phyloP scores from a whole-genome alignment of 1,140 invertebrate species.

The Leguminivora glycinivorella region DNA sequence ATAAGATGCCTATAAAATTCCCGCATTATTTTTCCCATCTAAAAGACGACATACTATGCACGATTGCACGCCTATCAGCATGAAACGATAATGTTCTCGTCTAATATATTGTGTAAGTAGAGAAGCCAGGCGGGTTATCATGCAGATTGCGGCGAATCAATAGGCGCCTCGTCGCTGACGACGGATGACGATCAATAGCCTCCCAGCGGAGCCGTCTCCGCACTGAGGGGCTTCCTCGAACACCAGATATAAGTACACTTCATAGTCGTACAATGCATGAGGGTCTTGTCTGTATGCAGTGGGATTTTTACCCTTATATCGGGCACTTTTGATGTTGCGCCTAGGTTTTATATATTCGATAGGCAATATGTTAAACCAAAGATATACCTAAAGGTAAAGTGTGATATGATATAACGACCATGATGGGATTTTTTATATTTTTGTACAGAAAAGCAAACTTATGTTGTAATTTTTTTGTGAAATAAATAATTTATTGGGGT shows the following conservation, averaged over 20 bases:
- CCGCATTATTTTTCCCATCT: background rate
- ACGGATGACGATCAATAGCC: constrained; percentile 76
- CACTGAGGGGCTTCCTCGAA: constrained; percentile 76
- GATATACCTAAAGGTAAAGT: no score
- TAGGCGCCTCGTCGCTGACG: constrained; percentile 75
- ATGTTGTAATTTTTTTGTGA: no score
- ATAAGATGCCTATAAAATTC: background rate
- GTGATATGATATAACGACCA: no score
- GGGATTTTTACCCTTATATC: background rate
- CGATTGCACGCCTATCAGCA: background rate
- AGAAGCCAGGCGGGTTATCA: constrained; percentile 72
- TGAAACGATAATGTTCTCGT: background rate
- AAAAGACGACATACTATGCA: background rate
- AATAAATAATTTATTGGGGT: no score
- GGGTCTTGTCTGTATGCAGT: constrained; percentile 1
- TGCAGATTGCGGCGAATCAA: constrained; percentile 78
- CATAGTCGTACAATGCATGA: constrained; percentile 42
- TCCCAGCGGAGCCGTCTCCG: constrained; percentile 74
- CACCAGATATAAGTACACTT: constrained; percentile 63
- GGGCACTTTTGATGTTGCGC: background rate
- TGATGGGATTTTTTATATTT: no score
- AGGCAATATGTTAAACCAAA: background rate
- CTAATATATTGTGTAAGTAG: constrained; percentile 50
- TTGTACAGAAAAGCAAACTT: no score
- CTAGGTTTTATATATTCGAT: background rate